Base-by-base conservation (phyloP, 2,888 invertebrate genomes). In the Ectobius pallidus region DNA sequence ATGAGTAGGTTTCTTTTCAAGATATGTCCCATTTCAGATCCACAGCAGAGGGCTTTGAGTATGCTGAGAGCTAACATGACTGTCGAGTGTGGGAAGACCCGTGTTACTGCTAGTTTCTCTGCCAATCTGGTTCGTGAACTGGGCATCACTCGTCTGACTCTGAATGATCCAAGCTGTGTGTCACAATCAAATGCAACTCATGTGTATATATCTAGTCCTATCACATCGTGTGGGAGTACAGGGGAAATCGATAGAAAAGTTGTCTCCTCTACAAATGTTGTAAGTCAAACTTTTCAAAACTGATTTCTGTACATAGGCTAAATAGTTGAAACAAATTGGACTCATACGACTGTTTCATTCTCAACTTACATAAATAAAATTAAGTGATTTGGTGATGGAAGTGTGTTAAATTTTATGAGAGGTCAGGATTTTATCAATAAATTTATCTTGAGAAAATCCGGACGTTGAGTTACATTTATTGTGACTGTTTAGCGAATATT, bases 161-260 rank as follows among this genome's bases (percentile, higher is more conserved):
- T 79, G 16, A 77, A 69, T 39, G 77, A 78, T 73, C 69, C 74
- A 9, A 58, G 63, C 16, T 79, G 78, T 55, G 30, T 52, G 11
- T 80, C 81, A 7, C 70, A 73, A n/a, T 75, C 78, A 32, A 82
- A 82, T 75, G 72, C 71, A 14, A 81, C 81, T 11, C 82, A 82
- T 73, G 78, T 79, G 52, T 78, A 80, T 70, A 77, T 82, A 9
- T 75, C 77, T 55, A 78, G 81, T 6, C 74, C 75, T 3, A 77
- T 79, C 20, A 75, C 78, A 3, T 76, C 77, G 1, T 83, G 83
- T 77, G 79, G 79, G 39, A 81, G 76, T 34, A 76, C 75, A 14
- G 74, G 76, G 1, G 69, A 77, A n/a, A 77, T 76, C 32, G 76
- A 78, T 65, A 79, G 78, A 14, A 77, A 77, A 71, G 62, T 77